Evolutionary conservation across 2,888 invertebrate genomes (phyloP), one percentile per base, ranked within the genome.

Genomic region (Aspidapion aeneum): DNA sequence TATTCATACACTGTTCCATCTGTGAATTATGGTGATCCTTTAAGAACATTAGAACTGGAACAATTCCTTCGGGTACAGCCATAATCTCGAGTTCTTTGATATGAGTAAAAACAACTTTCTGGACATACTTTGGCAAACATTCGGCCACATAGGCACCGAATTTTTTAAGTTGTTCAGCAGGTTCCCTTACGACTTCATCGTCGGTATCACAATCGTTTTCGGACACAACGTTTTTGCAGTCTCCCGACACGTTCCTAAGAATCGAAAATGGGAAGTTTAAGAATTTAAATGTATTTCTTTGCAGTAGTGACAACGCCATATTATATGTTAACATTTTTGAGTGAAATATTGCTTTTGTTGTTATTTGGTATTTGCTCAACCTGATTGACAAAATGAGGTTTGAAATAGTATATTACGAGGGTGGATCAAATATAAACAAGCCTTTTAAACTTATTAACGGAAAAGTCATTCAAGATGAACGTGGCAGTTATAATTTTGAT

Each of bases 21-120:
- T 98, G 98, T 0, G 92, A 90, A 77, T 91, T 91, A 74, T 97
- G 96, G 78, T 99, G 96, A 78, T 96, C 93, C 80, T 94, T 96
- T 51, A 99, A 82, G 78, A 98, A 99, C 68, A 91, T 86, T 52
- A 64, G 55, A 0, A 94, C 92, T 0, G 97, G 97, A n/a, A 96
- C 78, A 50, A 98, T 85, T 17, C 98, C 98, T 54, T 95, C 94
- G 0, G 98, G 95, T 18, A 89, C 89, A 67, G 98, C 90, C 54
- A 98, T 81, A n/a, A 96, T 82, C 80, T 97, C 96, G 62, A 98
- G 80, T 80, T 97, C 97, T 80, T 96, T 91, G 0, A 91, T 90
- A 48, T 88, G 84, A 2, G 90, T 90, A 35, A 98, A 79, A 78
- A 97, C 96, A 5, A 96, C 91, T 79, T 91, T 92, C 79, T 99